Base-by-base conservation (phyloP, 2,888 invertebrate species). In the Rhingia campestris region DNA sequence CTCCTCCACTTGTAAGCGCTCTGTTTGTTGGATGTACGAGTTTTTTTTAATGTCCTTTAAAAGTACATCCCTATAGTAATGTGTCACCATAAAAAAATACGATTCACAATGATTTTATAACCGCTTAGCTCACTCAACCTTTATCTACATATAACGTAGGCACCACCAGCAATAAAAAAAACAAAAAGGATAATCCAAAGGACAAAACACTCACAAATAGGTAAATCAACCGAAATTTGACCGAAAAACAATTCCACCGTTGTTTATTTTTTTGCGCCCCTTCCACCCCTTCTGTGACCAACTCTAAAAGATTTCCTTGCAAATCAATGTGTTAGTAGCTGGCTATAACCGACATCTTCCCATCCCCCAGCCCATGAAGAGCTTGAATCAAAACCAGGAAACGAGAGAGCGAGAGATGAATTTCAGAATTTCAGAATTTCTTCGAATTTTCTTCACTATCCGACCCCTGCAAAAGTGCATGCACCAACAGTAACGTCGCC, bases 141-240 rank as follows among this genome's bases (percentile, higher is more conserved):
- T 53, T 45, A 5, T n/a, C 22, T 6, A 4, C 9, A n/a, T n/a
- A n/a, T n/a, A 10, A 59, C 45, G 22, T 14, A 14, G 9, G 47
- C 7, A 49, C 30, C 45, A 43, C 39, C 22, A 37, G 5, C 37
- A 9, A 5, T n/a, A 32, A 10, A 35, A 33, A 22, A 66, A 10
- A 35, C 12, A 22, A 66, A 53, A 43, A 33, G 53, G 66, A 53
- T 53, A 58, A 58, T 41, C 22, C 45, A 58, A 69, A 49, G 12
- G 5, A 47, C 12, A 69, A 58, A 47, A 39, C 12, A 54, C 33
- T 41, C 32, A 53, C 66, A 51, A 51, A 39, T 51, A 33, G 45
- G 61, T 63, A 63, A 61, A 53, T 61, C 61, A 72, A 61, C 72
- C 53, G 53, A 72, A 72, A 53, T 63, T 63, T 63, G 30, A 53